phyloP scores from a whole-genome alignment of 2,888 invertebrate species.

The Eurois occulta region DNA sequence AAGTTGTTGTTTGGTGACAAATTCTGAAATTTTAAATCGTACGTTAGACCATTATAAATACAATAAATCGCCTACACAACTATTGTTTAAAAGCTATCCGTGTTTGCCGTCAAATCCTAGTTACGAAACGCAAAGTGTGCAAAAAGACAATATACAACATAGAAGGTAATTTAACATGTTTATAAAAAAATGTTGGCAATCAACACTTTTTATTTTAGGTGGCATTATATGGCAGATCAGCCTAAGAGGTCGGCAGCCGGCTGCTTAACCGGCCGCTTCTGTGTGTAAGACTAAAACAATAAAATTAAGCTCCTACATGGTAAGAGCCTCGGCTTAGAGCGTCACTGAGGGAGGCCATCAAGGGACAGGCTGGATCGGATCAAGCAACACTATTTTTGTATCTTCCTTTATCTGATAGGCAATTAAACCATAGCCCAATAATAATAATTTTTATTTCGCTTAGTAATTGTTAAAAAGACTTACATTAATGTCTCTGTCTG shows the following conservation, averaged over 20 bases:
- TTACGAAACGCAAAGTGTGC: not conserved
- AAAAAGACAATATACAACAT: too few species aligned
- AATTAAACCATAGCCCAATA: not conserved
- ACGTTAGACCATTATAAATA: not conserved
- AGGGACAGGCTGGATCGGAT: not conserved
- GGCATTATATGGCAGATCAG: too few species aligned
- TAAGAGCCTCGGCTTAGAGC: not conserved
- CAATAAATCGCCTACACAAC: not conserved
- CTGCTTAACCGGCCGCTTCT: too few species aligned
- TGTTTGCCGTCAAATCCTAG: not conserved
- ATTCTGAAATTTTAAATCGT: slow-evolving; percentile 26
- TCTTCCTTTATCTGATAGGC: not conserved
- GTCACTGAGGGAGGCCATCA: not conserved
- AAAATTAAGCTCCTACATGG: not conserved
- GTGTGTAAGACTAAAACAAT: too few species aligned
- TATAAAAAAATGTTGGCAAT: too few species aligned
- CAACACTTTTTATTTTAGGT: too few species aligned
- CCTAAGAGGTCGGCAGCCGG: too few species aligned
- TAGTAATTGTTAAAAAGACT: not conserved
- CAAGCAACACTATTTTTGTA: not conserved
- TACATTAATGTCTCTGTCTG: slow-evolving; percentile 22
- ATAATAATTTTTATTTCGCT: not conserved
- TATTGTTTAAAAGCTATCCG: not conserved
- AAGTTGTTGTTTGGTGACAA: slow-evolving; percentile 4
- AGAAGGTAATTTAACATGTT: too few species aligned